Conservation (phyloP, 2,888 invertebrate species). For the Cephus rjabovi region DNA sequence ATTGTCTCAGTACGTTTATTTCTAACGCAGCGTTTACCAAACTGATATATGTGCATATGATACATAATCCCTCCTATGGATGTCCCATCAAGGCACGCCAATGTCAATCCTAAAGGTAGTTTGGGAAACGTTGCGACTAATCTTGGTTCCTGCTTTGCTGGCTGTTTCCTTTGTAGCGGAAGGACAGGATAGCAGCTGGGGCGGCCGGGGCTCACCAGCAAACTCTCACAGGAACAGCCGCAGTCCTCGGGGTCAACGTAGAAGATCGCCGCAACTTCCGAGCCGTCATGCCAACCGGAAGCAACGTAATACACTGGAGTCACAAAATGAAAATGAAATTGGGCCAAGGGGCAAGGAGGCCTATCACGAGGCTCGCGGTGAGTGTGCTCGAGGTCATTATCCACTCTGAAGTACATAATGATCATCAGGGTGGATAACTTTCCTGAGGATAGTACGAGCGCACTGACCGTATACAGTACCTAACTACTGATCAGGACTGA, state of each 20-base stretch:
- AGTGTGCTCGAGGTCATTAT: slow-evolving; percentile 40
- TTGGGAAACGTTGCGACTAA: not conserved
- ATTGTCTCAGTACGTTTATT: not conserved
- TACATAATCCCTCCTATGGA: not conserved
- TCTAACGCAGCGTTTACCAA: not conserved
- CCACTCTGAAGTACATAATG: not conserved
- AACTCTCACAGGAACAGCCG: slow-evolving; percentile 47
- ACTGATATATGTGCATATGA: not conserved
- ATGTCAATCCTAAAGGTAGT: not conserved
- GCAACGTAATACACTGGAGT: slow-evolving; percentile 46
- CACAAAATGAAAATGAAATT: slow-evolving; percentile 34
- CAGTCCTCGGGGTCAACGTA: slow-evolving; percentile 46
- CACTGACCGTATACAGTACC: slow-evolving; percentile 2
- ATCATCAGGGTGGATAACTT: not conserved
- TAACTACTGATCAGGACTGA: slow-evolving; percentile 34
- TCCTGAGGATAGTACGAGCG: not conserved
- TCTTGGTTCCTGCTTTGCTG: slow-evolving; percentile 52
- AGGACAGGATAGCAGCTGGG: slow-evolving; percentile 61
- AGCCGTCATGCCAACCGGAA: slow-evolving; percentile 42
- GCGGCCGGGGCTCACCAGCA: slow-evolving; percentile 54
- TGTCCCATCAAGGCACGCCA: not conserved
- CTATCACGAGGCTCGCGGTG: slow-evolving; percentile 57
- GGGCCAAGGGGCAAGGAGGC: slow-evolving; percentile 46
- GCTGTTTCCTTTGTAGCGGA: slow-evolving; percentile 61
- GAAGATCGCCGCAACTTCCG: slow-evolving; percentile 44